phyloP scores from a whole-genome alignment of 2,888 invertebrate species.

The Acrobasis consociella region DNA sequence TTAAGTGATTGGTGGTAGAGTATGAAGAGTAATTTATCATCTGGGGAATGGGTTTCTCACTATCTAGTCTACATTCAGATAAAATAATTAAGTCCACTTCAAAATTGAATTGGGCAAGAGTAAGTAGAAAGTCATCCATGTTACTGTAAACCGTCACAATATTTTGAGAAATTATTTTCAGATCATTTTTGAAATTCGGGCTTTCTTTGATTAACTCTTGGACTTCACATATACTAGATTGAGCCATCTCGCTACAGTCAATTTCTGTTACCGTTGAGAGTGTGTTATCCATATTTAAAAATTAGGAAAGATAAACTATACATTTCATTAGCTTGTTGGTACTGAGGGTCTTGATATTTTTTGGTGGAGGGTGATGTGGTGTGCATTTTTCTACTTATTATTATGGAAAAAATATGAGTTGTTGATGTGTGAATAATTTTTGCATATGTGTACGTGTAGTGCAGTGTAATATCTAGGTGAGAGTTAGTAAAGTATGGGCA shows the following conservation, averaged over 20 bases:
- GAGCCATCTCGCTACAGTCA: constrained; percentile 1
- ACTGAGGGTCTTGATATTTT: background rate
- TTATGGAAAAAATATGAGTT: background rate
- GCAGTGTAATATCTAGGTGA: background rate
- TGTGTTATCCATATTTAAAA: constrained; percentile 10
- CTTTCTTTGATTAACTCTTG: background rate
- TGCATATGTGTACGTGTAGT: background rate
- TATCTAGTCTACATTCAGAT: constrained; percentile 11
- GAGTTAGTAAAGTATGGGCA: background rate
- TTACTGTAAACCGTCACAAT: background rate
- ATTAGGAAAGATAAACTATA: background rate
- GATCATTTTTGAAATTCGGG: constrained; percentile 6
- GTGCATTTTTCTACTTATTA: background rate
- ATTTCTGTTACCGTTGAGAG: constrained; percentile 14
- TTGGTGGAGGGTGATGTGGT: background rate
- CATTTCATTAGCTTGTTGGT: background rate
- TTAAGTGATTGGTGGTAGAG: background rate
- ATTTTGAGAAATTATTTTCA: constrained; percentile 10
- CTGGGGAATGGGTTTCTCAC: constrained; percentile 2
- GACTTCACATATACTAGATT: constrained; percentile 4
- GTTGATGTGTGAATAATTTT: background rate
- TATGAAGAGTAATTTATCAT: constrained; percentile 1
- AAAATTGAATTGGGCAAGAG: background rate
- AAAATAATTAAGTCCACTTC: background rate
- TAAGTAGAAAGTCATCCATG: background rate